phyloP scores from a whole-genome alignment of 2,888 invertebrate species.

The Linyphia triangularis region DNA sequence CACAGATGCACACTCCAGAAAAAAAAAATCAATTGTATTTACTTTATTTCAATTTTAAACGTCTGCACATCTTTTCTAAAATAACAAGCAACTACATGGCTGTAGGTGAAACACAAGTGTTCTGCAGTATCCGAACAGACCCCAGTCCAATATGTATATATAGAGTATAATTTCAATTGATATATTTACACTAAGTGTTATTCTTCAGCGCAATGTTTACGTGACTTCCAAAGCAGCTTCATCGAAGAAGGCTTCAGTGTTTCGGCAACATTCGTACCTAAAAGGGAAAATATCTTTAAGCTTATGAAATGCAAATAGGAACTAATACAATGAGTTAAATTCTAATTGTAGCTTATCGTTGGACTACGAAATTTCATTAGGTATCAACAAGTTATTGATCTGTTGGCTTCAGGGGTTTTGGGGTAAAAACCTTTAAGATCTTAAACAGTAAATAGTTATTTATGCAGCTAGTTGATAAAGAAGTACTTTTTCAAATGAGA shows the following conservation, averaged over 20 bases:
- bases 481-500: too few relatives aligned
- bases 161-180: neutral
- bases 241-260: neutral
- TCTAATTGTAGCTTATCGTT: too few relatives aligned
- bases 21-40: neutral
- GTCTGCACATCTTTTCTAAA: neutral
- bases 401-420: too few relatives aligned
- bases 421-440: too few relatives aligned
- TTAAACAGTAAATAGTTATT: too few relatives aligned
- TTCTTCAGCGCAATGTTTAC: neutral
- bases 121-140: conserved; percentile 9
- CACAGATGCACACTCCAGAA: neutral
- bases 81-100: neutral
- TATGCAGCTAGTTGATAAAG: too few relatives aligned
- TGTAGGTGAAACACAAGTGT: neutral
- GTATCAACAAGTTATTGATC: too few relatives aligned
- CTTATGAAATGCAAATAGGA: too few relatives aligned
- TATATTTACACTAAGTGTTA: neutral
- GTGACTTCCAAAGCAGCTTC: conserved; percentile 16
- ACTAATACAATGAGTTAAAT: too few relatives aligned
- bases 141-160: conserved; percentile 30
- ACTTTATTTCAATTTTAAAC: neutral
- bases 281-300: neutral
- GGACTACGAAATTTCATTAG: too few relatives aligned
- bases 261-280: neutral